Evolutionary conservation across 1,140 invertebrate species (phyloP).

Genomic region (Caenorhabditis brenneri): DNA sequence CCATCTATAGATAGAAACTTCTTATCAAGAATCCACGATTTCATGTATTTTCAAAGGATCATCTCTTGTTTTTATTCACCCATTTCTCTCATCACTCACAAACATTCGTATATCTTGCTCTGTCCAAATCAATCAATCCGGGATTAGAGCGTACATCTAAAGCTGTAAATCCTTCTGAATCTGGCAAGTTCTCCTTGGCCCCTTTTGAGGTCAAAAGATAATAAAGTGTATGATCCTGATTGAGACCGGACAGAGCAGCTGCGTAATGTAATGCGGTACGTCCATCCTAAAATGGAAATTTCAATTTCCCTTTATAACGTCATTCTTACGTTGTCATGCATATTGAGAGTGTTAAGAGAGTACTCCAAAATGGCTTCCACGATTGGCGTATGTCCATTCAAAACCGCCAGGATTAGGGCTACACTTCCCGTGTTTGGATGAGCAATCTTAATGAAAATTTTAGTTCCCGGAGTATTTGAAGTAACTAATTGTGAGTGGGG

Average conservation of each 20-base stretch:
- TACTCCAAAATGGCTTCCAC: slow-evolving; percentile 22
- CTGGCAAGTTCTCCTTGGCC: slow-evolving; percentile 61
- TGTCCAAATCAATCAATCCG: slow-evolving; percentile 40
- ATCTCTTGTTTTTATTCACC: background rate
- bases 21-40: background rate
- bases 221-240: slow-evolving; percentile 56
- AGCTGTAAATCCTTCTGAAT: slow-evolving; percentile 47
- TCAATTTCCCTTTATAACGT: background rate
- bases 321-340: slow-evolving; percentile 29
- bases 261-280: slow-evolving; percentile 88
- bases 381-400: background rate
- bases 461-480: background rate
- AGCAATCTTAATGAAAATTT: slow-evolving; percentile 3
- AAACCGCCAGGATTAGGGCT: slow-evolving; percentile 10
- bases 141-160: slow-evolving; percentile 39
- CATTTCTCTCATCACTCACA: slow-evolving; percentile 28
- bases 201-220: slow-evolving; percentile 61
- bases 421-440: slow-evolving; percentile 40
- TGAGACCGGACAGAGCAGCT: slow-evolving; percentile 75
- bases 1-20: background rate
- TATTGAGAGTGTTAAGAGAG: slow-evolving; percentile 1
- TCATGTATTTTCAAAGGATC: background rate
- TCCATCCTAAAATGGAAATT: slow-evolving; percentile 76
- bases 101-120: slow-evolving; percentile 19
- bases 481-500: background rate